These are phyloP conservation scores for Ptychadena robeensis DNA, from an alignment of 2,797 vertebrate genomes.

Conservation along the genomic window DNA sequence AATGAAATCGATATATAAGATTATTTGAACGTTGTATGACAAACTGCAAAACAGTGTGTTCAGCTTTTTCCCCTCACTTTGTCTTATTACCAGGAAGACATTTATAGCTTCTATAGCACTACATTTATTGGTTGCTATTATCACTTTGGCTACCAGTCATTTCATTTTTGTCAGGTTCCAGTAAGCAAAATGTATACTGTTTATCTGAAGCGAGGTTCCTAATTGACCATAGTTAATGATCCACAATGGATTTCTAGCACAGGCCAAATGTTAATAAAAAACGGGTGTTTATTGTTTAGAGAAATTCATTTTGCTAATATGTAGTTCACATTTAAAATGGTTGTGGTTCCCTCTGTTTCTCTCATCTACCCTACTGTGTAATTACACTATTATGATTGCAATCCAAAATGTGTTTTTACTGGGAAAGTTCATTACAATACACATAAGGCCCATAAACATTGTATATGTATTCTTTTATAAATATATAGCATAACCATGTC, in stretches of 20 bases:
- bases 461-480: conserved; percentile 2
- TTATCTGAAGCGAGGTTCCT: conserved; percentile 10
- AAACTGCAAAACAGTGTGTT: conserved; percentile 33
- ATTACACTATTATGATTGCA: conserved; percentile 22
- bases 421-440: background rate
- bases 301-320: conserved; percentile 22
- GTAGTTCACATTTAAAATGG: conserved; percentile 4
- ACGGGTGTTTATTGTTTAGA: conserved; percentile 22
- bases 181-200: conserved; percentile 17
- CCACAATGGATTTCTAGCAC: conserved; percentile 5
- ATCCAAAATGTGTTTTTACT: conserved; percentile 4
- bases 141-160: conserved; percentile 36
- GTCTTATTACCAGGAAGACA: conserved; percentile 34
- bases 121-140: conserved; percentile 46
- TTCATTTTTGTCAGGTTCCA: conserved; percentile 31
- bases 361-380: conserved; percentile 9
- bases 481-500: background rate
- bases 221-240: conserved; percentile 14
- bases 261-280: conserved; percentile 2
- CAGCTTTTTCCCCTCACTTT: conserved; percentile 10
- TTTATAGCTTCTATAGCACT: conserved; percentile 22
- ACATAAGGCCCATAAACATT: conserved; percentile 1
- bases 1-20: conserved; percentile 39
- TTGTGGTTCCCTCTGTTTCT: background rate
- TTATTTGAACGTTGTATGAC: conserved; percentile 28